Base-by-base conservation (phyloP, 2,888 invertebrate species). In the Schizotus pectinicornis region DNA sequence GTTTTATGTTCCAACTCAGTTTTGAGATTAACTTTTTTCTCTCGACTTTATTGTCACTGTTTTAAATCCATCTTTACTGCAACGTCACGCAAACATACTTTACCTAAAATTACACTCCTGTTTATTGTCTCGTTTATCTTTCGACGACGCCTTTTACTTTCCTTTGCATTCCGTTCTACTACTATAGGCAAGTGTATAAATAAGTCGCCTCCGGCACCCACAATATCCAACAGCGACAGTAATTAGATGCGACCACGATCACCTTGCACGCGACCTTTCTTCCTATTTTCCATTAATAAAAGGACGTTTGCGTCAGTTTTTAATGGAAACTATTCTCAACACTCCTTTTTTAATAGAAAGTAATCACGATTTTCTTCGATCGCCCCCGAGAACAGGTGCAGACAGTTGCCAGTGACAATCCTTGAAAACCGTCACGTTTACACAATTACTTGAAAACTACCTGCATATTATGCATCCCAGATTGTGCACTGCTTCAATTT, bases 241-340 rank as follows among this genome's bases (percentile, higher is more conserved):
- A 30, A 31, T 43, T 9, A 12, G 32, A 33, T 33, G 45, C n/a
- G 14, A 45, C 12, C 12, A 45, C 34, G 34, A 45, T 45, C 34
- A 45, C 12, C 0, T 45, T 45, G 32, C 31, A 11, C 43, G 43
- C 22, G 32, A 31, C 43, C 11, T 32, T 6, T 35, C 36, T 11
- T 9, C 11, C 11, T 35, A n/a, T 11, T 35, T n/a, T 12, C 33
- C 32, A 33, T 45, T 45, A 33, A 32, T n/a, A 43, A 33, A 43
- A 33, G 14, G 13, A n/a, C 32, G 34, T 45, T 7, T 3, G 13
- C 9, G 43, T n/a, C n/a, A n/a, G 33, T 32, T 43, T 43, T 37
- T 7, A 37, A 37, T 9, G 38, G 8, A 13, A n/a, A 37, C 38
- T 7, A 37, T n/a, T 9, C 2, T 5, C 5, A 11, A 31, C 43